A percentile compares a stretch with the other conserved stretches of the same genome.
Conservation (phyloP, 2,113 vertebrate genomes). For the Rattus rattus region DNA sequence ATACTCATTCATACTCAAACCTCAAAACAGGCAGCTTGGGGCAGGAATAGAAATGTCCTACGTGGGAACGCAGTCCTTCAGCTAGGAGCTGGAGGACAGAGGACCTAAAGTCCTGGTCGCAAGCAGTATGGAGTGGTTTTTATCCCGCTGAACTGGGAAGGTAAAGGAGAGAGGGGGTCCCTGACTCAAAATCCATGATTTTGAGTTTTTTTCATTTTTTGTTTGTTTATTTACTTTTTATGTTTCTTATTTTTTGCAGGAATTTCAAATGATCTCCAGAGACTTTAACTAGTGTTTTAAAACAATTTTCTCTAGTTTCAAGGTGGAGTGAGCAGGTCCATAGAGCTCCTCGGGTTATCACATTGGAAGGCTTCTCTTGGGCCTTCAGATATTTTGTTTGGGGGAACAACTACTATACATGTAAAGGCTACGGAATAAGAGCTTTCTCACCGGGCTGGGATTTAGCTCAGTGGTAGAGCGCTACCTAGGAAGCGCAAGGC, state of each 20-base stretch:
- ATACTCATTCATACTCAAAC: background rate
- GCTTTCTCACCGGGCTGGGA: background rate
- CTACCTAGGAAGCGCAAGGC: too few species aligned
- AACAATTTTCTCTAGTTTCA: slow-evolving; percentile 41
- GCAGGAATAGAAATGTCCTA: background rate
- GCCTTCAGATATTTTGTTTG: slow-evolving; percentile 31
- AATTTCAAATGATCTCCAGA: slow-evolving; percentile 17
- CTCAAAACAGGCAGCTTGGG: background rate
- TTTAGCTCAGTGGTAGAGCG: too few species aligned
- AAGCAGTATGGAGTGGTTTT: background rate
- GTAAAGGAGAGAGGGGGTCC: background rate
- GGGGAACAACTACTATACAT: background rate
- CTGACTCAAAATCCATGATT: background rate
- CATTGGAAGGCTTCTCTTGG: background rate
- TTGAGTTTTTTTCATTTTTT: background rate
- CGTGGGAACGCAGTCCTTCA: background rate
- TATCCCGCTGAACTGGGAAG: background rate
- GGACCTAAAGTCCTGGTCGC: background rate
- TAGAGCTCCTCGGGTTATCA: background rate
- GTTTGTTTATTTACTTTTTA: background rate
- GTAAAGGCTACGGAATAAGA: background rate
- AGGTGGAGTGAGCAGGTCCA: background rate
- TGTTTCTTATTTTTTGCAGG: background rate
- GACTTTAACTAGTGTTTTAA: slow-evolving; percentile 9
- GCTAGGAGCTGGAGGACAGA: background rate